Evolutionary conservation across 2,797 vertebrate genomes (phyloP), one percentile per base, ranked within the genome.

Genomic region (Eremophila alpestris): DNA sequence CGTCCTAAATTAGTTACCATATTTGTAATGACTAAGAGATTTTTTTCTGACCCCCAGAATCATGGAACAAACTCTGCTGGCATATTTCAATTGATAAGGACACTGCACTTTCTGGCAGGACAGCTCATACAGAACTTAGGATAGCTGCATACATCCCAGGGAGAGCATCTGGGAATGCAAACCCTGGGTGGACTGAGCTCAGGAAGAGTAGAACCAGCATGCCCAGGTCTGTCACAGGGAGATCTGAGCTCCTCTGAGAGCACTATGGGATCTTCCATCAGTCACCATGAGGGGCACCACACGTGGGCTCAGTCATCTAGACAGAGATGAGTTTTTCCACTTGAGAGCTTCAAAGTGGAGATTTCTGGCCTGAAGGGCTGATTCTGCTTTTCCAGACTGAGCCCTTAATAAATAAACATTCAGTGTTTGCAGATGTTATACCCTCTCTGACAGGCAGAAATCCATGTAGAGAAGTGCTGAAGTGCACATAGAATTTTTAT

Each of bases 341-440:
- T 71, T 2, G 5, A 86, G 27, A 73, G 17, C 30, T 65, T 79
- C 59, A 27, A 55, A 83, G 45, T 2, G 6, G 36, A 76, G 41
- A 59, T 69, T 86, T 69, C 40, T 45, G 19, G 63, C 59, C 82
- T 83, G 65, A 51, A 75, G 68, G 54, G n/a, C 21, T 89, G 85
- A 76, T 59, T 59, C 77, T 56, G 36, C 48, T 81, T 91, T 91
- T 65, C 65, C 65, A 93, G 62, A 58, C 40, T 78, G 59, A 93
- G 34, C n/a, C 83, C 67, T 75, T 76, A 90, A 86, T 65, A 90
- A 88, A 88, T 34, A 91, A 86, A 94, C 54, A 78, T 64, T 79
- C 70, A 52, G 26, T 45, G 70, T 90, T 76, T 95, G 69, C 85
- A 88, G 60, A 55, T 67, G 58, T 81, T 94, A 75, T 64, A 69